Percentiles rank a stretch among this genome's conserved stretches.
Conservation (phyloP, 2,113 vertebrate species). For the Percina caprodes region DNA sequence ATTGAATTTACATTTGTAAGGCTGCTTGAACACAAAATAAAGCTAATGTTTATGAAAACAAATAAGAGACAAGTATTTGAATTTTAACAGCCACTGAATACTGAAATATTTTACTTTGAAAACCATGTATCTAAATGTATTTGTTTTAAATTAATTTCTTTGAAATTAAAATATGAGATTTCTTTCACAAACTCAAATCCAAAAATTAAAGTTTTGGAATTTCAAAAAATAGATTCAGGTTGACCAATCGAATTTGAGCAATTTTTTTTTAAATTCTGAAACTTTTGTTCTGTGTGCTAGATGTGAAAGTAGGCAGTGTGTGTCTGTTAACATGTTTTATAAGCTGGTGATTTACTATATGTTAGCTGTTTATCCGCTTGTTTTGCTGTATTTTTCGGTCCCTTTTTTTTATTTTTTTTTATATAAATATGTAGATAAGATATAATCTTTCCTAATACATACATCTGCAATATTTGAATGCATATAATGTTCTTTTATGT, state of each 20-base stretch:
- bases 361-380: not conserved
- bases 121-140: no score
- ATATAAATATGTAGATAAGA: not conserved
- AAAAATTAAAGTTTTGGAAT: no score
- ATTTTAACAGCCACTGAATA: no score
- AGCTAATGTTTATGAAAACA: slow-evolving; percentile 1
- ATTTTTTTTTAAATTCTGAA: no score
- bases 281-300: not conserved
- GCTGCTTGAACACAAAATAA: slow-evolving; percentile 26
- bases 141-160: no score
- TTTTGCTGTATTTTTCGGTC: not conserved
- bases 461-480: not conserved
- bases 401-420: not conserved
- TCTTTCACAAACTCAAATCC: no score
- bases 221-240: no score
- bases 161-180: no score
- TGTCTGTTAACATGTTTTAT: not conserved
- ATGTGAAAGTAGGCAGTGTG: not conserved
- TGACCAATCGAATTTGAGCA: no score
- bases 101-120: no score
- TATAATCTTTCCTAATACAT: not conserved
- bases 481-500: slow-evolving; percentile 8
- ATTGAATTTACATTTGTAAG: slow-evolving; percentile 42
- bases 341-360: not conserved
- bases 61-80: no score